These are phyloP conservation scores for Prionailurus bengalensis DNA, from an alignment of 2,113 vertebrate genomes.

Conservation along the genomic window DNA sequence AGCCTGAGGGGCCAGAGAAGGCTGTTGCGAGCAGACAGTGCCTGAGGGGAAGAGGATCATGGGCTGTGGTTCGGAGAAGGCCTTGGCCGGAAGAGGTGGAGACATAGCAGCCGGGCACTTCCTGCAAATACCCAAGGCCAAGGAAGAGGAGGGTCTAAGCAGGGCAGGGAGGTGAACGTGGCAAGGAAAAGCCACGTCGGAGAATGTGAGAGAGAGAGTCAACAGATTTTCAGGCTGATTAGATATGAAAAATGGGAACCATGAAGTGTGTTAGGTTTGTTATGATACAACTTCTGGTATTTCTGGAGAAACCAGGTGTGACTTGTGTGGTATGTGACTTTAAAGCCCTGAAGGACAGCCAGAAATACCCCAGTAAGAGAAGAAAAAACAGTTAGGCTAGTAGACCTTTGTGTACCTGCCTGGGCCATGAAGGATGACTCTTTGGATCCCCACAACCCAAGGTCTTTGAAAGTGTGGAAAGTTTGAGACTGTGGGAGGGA, in stretches of 20 bases:
- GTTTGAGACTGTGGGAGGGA: neutral
- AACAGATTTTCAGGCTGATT: neutral
- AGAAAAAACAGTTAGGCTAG: neutral
- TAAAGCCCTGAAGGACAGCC: neutral
- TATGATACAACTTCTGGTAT: neutral
- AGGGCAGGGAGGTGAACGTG: neutral
- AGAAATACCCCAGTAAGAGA: neutral
- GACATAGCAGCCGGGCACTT: accelerated
- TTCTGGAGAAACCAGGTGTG: neutral
- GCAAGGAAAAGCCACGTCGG: neutral
- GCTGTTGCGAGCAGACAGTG: neutral
- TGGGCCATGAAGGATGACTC: neutral
- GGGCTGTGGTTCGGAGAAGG: neutral
- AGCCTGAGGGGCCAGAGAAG: neutral
- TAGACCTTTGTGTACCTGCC: neutral
- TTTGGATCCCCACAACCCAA: neutral
- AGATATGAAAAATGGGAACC: neutral
- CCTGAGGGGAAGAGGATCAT: neutral
- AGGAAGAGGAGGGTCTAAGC: neutral
- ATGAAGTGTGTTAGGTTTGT: neutral
- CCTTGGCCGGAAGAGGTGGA: neutral
- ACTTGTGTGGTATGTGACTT: neutral
- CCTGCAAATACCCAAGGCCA: neutral
- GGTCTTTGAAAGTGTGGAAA: neutral
- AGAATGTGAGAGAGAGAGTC: too few relatives aligned